These are phyloP conservation scores for Leptinotarsa defecta DNA, from an alignment of 1,140 invertebrate species.

Conservation along the genomic window DNA sequence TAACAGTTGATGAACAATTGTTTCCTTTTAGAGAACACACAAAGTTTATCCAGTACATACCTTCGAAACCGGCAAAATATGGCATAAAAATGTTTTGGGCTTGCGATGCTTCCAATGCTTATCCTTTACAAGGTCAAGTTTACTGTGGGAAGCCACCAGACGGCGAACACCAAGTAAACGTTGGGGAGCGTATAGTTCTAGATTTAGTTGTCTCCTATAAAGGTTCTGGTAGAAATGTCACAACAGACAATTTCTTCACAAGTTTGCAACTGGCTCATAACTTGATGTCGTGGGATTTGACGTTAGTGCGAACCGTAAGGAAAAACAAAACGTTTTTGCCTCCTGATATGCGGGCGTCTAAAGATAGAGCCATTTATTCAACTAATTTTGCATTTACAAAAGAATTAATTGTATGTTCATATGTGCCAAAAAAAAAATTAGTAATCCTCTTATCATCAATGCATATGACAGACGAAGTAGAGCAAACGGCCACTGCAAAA, in stretches of 20 bases:
- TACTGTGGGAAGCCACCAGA: constrained; percentile 36
- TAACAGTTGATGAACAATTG: constrained; percentile 43
- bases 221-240: constrained; percentile 31
- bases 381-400: constrained; percentile 30
- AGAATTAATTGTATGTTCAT: constrained; percentile 25
- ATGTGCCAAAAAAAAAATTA: background rate
- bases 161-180: background rate
- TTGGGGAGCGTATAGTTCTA: background rate
- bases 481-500: constrained; percentile 5
- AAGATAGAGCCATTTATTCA: too few relatives aligned
- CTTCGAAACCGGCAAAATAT: too few relatives aligned
- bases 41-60: constrained; percentile 40
- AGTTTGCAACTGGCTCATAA: background rate
- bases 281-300: too few relatives aligned
- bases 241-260: constrained; percentile 10
- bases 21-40: constrained; percentile 53
- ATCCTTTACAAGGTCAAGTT: constrained; percentile 40
- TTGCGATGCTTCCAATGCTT: constrained; percentile 42
- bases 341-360: too few relatives aligned
- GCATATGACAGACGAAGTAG: background rate
- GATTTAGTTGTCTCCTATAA: constrained; percentile 43
- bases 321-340: background rate
- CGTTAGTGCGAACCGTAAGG: too few relatives aligned
- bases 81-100: constrained; percentile 57
- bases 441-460: background rate